Evolutionary conservation across 2,888 invertebrate species (phyloP), one percentile per base, ranked within the genome.

Genomic region (Drosophila paranaensis): DNA sequence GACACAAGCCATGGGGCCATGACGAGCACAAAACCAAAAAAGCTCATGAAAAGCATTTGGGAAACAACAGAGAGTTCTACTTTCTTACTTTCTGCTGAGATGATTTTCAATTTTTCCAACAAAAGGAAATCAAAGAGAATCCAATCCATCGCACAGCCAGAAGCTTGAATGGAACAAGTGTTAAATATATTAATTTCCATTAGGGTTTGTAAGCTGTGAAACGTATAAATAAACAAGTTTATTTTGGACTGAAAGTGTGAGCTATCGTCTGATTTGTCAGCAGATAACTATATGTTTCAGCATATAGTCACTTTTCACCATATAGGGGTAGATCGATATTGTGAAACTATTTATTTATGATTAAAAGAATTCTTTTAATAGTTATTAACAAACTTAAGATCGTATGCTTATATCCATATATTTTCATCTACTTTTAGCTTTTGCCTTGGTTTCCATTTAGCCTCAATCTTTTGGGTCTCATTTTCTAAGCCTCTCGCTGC

Each of bases 1-100:
- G 79, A 81, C 77, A 79, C 81, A 82, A 81, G 70, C 77, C 79
- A 79, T 81, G 81, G 70, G 81, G 73, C 73, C 82, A 82, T 85
- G 87, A 87, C 87, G 82, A 60, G 80, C 75, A 77, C 65, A 81
- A 82, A 46, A 33, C 4, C 48, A 46, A 50, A 53, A 14, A 8
- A 8, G 1, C 33, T 8, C 33, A 33, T 10, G 33, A 51, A 37
- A 53, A 20, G 14, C 20, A 48, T 13, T 20, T 1, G 10, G 51
- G 13, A 54, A 54, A 40, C 20, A 45, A 62, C 39, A 56, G 54
- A 61, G 58, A 60, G 50, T 70, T 66, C 66, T 16, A 57, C 45
- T 55, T 64, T 68, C 64, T 65, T 51, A 60, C 43, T 48, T 39
- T 53, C 48, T 37, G 60, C 53, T 33, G n/a, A 55, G 27, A 53